Conservation (phyloP, 2,797 vertebrate species). For the Ambastaia sidthimunki region DNA sequence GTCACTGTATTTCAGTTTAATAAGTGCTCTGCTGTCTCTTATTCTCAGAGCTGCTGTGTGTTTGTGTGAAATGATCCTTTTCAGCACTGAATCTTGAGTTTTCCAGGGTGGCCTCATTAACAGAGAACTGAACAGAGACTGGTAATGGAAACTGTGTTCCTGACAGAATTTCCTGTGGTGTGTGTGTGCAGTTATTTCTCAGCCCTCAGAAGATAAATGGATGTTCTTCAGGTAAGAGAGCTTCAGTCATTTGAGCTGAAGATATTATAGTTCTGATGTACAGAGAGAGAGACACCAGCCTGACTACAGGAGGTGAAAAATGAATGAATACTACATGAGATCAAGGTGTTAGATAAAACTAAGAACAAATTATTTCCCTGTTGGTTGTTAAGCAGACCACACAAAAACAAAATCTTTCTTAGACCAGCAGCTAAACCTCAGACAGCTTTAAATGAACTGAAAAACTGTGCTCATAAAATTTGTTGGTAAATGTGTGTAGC, state of each 20-base stretch:
- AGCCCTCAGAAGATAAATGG: constrained; percentile 32
- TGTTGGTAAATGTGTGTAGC: background rate
- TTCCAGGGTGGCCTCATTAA: constrained; percentile 17
- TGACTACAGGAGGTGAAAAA: constrained; percentile 9
- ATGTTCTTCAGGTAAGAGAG: constrained; percentile 41
- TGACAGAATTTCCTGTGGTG: constrained; percentile 29
- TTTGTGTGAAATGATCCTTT: constrained; percentile 44
- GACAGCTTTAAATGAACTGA: background rate
- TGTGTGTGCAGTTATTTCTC: constrained; percentile 40
- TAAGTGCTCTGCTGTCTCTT: constrained; percentile 49
- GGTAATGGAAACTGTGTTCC: background rate
- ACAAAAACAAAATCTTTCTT: background rate
- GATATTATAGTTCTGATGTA: constrained; percentile 19
- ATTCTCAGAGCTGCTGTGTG: constrained; percentile 35
- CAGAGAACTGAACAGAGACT: constrained; percentile 23
- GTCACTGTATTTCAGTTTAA: constrained; percentile 54
- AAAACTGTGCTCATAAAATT: background rate
- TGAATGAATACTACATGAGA: background rate
- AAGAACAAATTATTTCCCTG: background rate
- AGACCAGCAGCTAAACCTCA: background rate
- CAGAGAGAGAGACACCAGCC: background rate
- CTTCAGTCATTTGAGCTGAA: constrained; percentile 18
- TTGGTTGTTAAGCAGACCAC: background rate
- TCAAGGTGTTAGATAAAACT: constrained; percentile 1
- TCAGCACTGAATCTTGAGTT: constrained; percentile 28